Evolutionary conservation across 2,797 vertebrate genomes (phyloP), one percentile per base, ranked within the genome.

Genomic region (Perodicticus potto): DNA sequence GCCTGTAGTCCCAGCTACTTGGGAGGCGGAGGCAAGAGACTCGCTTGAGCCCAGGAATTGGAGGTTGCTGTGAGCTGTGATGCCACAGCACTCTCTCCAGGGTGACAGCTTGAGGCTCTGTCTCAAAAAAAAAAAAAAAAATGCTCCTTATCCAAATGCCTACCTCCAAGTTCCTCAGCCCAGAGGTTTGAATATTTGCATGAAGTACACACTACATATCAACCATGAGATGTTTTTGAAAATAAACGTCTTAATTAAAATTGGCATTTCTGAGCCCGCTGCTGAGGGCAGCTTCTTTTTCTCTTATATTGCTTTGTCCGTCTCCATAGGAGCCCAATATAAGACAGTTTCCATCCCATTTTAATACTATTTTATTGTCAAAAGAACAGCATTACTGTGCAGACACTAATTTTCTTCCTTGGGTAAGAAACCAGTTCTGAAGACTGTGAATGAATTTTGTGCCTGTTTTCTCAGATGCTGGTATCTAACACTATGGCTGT

Each of bases 201-300:
- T 59, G 82, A 95, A 95, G 89, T 81, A 86, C 55, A 77, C 69
- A 74, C 92, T 74, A 83, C 22, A 55, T 84, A 74, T 82, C 84
- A 98, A 93, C 81, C 91, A 20, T 92, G 92, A 97, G 94, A 95
- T 95, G 63, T 87, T 88, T 96, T 95, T 97, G 85, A 96, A 97
- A 97, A 96, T 94, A 97, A 97, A 95, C 80, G 74, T 96, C 96
- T 98, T 97, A 95, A 98, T 97, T 97, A 96, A 97, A 97, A 97
- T 95, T 69, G 93, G 91, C 96, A 96, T 97, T 96, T 96, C 95
- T 93, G 90, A 95, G 80, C 76, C 74, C 86, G 78, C 82, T 82
- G 95, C 97, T 94, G 85, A 95, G 97, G 87, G 83, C 89, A 96
- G 82, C 77, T 93, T 83, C 86, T 92, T 96, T 97, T 96, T 70